Conservation (phyloP, 2,113 vertebrate species). For the Bubo blakistoni region DNA sequence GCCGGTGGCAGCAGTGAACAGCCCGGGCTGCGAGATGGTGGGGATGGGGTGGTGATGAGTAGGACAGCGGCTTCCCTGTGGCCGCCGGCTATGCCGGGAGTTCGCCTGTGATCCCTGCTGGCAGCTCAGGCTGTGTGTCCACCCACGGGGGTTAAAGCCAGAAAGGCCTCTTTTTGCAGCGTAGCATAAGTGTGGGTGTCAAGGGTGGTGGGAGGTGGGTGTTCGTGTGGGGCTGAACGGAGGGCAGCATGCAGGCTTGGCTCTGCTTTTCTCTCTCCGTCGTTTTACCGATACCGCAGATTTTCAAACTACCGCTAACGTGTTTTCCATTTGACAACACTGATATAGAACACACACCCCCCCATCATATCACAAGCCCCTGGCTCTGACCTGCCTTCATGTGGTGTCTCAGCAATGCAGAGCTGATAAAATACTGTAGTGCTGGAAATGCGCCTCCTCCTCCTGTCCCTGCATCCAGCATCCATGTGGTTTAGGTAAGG, state of each 20-base stretch:
- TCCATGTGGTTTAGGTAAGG: neutral
- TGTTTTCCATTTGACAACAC: neutral
- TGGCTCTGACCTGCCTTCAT: neutral
- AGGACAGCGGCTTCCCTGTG: neutral
- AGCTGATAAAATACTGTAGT: neutral
- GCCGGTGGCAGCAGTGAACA: rapidly evolving
- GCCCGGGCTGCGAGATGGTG: neutral
- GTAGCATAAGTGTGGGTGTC: too few species aligned
- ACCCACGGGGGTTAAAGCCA: neutral
- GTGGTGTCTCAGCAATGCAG: neutral
- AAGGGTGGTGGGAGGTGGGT: rapidly evolving
- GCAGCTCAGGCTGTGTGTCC: neutral
- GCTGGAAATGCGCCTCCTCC: neutral
- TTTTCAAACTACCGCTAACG: neutral
- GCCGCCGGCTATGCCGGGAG: neutral
- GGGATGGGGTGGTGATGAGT: rapidly evolving
- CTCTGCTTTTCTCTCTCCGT: conserved; percentile 71
- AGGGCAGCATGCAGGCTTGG: conserved; percentile 42
- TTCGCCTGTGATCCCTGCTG: rapidly evolving
- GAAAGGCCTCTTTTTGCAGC: neutral
- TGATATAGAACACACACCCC: neutral
- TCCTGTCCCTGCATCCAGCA: neutral
- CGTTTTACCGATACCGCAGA: conserved; percentile 6
- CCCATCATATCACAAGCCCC: neutral
- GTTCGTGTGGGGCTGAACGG: neutral